A percentile compares a stretch with the other conserved stretches of the same genome.
Conservation (phyloP, 1,140 invertebrate genomes). For the Drosophila eugracilis region DNA sequence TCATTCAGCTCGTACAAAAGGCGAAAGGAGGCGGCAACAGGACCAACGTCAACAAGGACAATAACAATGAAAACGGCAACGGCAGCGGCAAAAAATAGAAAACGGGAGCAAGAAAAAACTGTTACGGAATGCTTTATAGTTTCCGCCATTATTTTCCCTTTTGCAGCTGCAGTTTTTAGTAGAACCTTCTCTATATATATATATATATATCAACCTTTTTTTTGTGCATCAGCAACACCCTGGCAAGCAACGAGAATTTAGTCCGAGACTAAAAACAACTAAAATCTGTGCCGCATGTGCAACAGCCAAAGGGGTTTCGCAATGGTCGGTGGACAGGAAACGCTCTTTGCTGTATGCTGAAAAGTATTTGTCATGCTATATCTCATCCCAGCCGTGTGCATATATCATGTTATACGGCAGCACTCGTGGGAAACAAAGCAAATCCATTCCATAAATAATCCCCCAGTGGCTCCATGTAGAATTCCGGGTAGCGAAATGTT, state of each 20-base stretch:
- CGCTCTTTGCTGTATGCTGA: constrained; percentile 45
- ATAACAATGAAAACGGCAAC: constrained; percentile 50
- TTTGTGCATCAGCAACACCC: constrained; percentile 11
- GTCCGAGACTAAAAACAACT: constrained; percentile 56
- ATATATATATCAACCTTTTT: neutral
- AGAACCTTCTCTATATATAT: constrained; percentile 44
- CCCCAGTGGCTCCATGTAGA: neutral
- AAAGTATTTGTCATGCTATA: constrained; percentile 56
- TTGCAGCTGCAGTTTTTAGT: constrained; percentile 54
- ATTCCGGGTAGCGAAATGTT: neutral
- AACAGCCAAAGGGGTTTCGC: constrained; percentile 37
- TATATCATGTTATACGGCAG: constrained; percentile 42
- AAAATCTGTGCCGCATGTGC: constrained; percentile 55
- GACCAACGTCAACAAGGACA: constrained; percentile 57
- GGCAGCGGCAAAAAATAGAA: constrained; percentile 54
- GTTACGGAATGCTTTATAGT: constrained; percentile 76
- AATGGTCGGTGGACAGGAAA: constrained; percentile 33
- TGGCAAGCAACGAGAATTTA: constrained; percentile 34
- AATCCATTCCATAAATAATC: constrained; percentile 50
- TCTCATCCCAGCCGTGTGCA: constrained; percentile 43
- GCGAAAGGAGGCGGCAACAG: constrained; percentile 53
- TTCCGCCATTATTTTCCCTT: constrained; percentile 62
- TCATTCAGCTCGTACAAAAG: constrained; percentile 62
- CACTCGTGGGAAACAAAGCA: constrained; percentile 47
- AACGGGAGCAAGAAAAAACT: constrained; percentile 53